Conservation (phyloP, 2,113 vertebrate species). For the Pollachius pollachius region DNA sequence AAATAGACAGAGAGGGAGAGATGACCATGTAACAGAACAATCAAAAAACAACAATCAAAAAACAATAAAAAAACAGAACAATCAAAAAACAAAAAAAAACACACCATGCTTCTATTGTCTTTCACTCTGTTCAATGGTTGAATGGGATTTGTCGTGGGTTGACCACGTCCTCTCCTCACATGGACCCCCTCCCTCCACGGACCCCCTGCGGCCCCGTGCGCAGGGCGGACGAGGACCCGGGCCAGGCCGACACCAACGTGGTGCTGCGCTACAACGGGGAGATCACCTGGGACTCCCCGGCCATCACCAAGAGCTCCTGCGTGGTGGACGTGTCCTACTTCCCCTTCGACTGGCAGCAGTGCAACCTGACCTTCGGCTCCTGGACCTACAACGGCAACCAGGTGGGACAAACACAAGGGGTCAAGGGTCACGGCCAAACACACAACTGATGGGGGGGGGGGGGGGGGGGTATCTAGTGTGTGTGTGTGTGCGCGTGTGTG, state of each 20-base stretch:
- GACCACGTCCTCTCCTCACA: too few relatives aligned
- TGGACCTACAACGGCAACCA: conserved; percentile 99
- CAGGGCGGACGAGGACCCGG: conserved; percentile 93
- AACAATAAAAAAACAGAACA: too few relatives aligned
- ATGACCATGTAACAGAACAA: too few relatives aligned
- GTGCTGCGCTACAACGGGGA: conserved; percentile 90
- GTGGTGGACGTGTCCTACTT: conserved; percentile 96
- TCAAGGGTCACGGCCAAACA: background rate
- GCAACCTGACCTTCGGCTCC: conserved; percentile 96
- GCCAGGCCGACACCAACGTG: conserved; percentile 88
- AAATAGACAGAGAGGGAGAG: too few relatives aligned
- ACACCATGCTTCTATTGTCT: too few relatives aligned
- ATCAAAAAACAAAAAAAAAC: too few relatives aligned
- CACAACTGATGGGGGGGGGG: background rate
- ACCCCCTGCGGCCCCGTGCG: background rate
- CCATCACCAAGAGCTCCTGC: conserved; percentile 95
- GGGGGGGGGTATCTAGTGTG: background rate
- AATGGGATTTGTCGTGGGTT: too few relatives aligned
- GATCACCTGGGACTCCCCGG: conserved; percentile 94
- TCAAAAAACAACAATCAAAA: too few relatives aligned
- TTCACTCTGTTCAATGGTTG: too few relatives aligned
- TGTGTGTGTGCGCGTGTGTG: background rate
- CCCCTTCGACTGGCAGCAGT: conserved; percentile 92
- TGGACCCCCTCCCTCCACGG: background rate
- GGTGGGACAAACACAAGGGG: conserved; percentile 58